Evolutionary conservation across 2,888 invertebrate species (phyloP).

Genomic region (Carabus problematicus): DNA sequence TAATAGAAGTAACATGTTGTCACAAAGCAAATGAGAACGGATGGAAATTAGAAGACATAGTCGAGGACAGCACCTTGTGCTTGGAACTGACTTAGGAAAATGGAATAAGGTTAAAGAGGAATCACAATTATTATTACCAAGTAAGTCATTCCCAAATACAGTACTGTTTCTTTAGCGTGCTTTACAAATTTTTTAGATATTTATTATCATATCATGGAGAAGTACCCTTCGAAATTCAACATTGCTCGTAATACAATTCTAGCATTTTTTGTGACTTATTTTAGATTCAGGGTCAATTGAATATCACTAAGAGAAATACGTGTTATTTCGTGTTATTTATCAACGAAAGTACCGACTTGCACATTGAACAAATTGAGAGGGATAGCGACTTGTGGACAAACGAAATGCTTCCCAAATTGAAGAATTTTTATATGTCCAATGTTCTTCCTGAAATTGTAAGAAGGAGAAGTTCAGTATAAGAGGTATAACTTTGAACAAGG

Average conservation of each 20-base stretch:
- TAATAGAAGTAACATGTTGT: slow-evolving; percentile 14
- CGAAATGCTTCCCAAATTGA: slow-evolving; percentile 17
- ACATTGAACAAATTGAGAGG: slow-evolving; percentile 11
- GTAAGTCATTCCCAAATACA: slow-evolving; percentile 9
- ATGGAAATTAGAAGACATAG: slow-evolving; percentile 7
- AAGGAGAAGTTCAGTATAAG: slow-evolving; percentile 10
- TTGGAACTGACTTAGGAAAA: neutral
- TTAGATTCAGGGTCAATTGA: slow-evolving; percentile 26
- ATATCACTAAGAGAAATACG: slow-evolving; percentile 14
- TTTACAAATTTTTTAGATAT: neutral
- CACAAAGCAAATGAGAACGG: slow-evolving; percentile 8
- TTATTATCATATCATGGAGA: neutral
- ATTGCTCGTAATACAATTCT: neutral
- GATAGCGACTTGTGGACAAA: slow-evolving; percentile 16
- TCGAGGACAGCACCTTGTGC: slow-evolving; percentile 11
- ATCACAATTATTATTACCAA: slow-evolving; percentile 16
- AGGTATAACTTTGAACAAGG: too few species aligned
- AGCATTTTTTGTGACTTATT: neutral
- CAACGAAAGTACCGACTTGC: slow-evolving; percentile 4
- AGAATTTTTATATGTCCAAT: slow-evolving; percentile 8
- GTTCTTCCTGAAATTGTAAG: slow-evolving; percentile 17
- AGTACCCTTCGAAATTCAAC: neutral
- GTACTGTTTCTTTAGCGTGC: neutral
- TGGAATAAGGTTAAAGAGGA: slow-evolving; percentile 11
- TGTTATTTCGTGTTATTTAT: slow-evolving; percentile 16